Base-by-base conservation (phyloP, 2,888 invertebrate genomes). In the Zele albiditarsus region DNA sequence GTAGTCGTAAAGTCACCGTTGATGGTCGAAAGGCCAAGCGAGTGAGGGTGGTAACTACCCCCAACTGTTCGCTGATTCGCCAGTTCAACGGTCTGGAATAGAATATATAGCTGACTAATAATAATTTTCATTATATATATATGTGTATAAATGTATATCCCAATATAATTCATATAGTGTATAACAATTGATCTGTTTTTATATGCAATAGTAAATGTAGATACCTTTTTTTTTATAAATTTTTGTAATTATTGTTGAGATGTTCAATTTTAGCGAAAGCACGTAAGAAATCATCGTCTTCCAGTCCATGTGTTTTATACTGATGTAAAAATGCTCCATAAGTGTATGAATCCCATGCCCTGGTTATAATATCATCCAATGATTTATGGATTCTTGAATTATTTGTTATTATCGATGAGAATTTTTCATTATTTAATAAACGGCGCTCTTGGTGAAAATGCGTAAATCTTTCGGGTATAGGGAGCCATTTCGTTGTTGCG, bases 251-350 rank as follows among this genome's bases (percentile, higher is more conserved):
- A 79, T 90, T 87, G 42, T 91, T 84, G 74, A 91, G 81, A 80
- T 87, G 90, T 84, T 91, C 91, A 76, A 91, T 78, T 81, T 88
- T 89, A 53, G 90, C 89, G 84, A 92, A 92, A n/a, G 90, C 87
- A 78, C 88, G 84, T 62, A 89, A 81, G 83, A 92, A 91, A 77
- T 90, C 89, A 53, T 90, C 87, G 57, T 91, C 90, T 76, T 89
- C 89, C 49, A 91, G 82, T 46, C 89, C 90, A 82, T 87, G 90
- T 76, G 90, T 89, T 78, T 87, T 88, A 80, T 91, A 92, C 75
- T 91, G 91, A 85, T 92, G 91, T 49, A 91, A 81, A 84, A 90
- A 91, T 10, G 91, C 91, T 42, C 89, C 88, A 82, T 90, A 87
- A 2, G 87, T 85, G 81, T 90, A 92, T 73, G 90, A 85, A 72